Evolutionary conservation across 2,797 vertebrate species (phyloP), one percentile per base, ranked within the genome.

Genomic region (Podargus strigoides): DNA sequence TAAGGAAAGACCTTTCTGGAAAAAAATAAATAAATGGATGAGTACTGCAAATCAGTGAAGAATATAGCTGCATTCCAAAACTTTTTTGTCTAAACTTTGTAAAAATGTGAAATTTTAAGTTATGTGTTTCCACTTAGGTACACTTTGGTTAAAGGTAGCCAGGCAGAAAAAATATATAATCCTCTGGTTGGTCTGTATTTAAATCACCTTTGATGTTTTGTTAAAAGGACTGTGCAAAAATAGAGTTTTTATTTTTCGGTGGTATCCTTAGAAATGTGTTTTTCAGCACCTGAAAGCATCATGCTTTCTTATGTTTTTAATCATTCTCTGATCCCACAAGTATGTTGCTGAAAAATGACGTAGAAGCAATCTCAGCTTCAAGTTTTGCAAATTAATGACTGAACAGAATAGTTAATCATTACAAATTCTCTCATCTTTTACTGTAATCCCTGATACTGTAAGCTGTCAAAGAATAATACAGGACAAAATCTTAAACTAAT

Each of bases 401-500:
- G 46, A 75, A 84, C 39, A 63, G n/a, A 92, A 86, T 67, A 26
- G 50, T 64, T 95, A 94, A 86, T 88, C 58, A 20, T 80, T 69
- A 58, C 52, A 81, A 69, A 63, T 85, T 72, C 62, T 91, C 66
- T 87, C 44, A 66, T 84, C 53, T 94, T 84, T 78, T 88, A 70
- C 55, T 87, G 36, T 87, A 96, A 96, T 74, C 70, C 56, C 36
- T 73, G 70, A 76, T 95, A 75, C 83, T 55, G 46, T 94, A 80
- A 92, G 14, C 49, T 52, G 36, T 86, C 60, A 94, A 59, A 70
- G 77, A 92, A 79, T 85, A 92, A 93, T 85, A 53, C 63, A 86
- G 42, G 96, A 85, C 44, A 94, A 87, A 88, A 94, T 92, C 87
- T 82, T 84, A 53, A 58, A 87, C 68, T 94, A 74, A 95, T 94